These are phyloP conservation scores for Ethmia dodecea DNA, from an alignment of 2,888 invertebrate genomes.

Conservation along the genomic window DNA sequence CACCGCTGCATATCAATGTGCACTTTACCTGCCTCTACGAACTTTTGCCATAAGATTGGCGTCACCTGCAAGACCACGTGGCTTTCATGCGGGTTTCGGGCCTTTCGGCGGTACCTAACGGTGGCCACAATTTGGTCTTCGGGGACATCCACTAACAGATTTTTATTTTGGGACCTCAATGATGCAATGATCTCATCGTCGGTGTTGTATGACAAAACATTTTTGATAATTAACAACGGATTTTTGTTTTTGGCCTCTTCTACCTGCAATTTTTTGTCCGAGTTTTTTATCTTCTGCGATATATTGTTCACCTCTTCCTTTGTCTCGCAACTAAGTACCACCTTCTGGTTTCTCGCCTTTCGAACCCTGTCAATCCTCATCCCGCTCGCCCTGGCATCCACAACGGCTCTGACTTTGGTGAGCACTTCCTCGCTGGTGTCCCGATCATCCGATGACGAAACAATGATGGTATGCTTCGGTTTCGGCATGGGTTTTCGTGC, in stretches of 20 bases:
- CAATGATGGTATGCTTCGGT: background rate
- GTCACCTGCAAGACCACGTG: conserved; percentile 3
- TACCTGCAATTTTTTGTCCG: background rate
- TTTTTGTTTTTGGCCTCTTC: conserved; percentile 1
- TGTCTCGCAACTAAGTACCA: conserved; percentile 2
- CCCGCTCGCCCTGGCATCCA: conserved; percentile 2
- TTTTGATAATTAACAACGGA: background rate
- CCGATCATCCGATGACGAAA: background rate
- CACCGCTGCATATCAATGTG: conserved; percentile 18
- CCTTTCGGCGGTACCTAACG: background rate
- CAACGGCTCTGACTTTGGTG: background rate
- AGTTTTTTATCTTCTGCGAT: too few relatives aligned
- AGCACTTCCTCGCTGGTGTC: conserved; percentile 3
- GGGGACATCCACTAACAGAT: background rate
- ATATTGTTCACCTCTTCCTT: conserved; percentile 1
- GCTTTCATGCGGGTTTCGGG: background rate
- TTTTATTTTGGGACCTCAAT: background rate
- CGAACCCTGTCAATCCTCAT: conserved; percentile 1
- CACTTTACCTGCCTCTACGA: conserved; percentile 8
- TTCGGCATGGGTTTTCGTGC: background rate
- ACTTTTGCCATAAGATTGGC: conserved; percentile 7
- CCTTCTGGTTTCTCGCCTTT: conserved; percentile 4
- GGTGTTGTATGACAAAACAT: background rate
- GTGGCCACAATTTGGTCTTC: background rate
- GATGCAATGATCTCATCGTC: conserved; percentile 2